A percentile compares a stretch with the other conserved stretches of the same genome.
Evolutionary conservation across 2,888 invertebrate genomes (phyloP).

Genomic region (Plebejus argus): DNA sequence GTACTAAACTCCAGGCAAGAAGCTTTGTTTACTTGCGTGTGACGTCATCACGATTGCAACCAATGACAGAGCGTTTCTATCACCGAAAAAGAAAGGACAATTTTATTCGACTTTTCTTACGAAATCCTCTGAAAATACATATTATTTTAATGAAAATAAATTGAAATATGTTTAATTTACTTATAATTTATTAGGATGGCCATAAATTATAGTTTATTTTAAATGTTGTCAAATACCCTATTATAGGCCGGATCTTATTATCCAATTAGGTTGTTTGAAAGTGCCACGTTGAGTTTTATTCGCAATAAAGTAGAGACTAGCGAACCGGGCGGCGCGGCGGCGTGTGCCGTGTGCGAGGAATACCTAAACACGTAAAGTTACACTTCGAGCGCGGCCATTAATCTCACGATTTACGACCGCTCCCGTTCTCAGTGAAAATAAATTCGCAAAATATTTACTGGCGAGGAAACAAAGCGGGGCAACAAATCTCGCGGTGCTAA

Average conservation of each 20-base stretch:
- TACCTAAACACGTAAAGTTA: not conserved
- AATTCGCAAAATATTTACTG: constrained; percentile 60
- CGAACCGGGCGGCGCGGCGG: not conserved
- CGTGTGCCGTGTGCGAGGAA: not conserved
- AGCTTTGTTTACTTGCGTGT: no score
- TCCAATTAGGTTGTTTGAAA: constrained; percentile 4
- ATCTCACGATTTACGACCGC: constrained; percentile 68
- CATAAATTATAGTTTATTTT: no score
- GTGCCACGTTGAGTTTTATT: not conserved
- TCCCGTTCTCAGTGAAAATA: constrained; percentile 64
- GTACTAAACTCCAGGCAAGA: no score
- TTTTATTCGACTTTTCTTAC: no score
- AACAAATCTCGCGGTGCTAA: constrained; percentile 53
- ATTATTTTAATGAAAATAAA: no score
- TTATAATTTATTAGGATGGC: no score
- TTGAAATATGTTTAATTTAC: no score
- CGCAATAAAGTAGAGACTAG: constrained; percentile 1
- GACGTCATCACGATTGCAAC: no score
- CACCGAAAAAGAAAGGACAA: no score
- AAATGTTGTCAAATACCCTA: no score
- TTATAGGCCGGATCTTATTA: constrained; percentile 12
- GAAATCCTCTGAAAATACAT: no score
- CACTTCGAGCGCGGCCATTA: constrained; percentile 49
- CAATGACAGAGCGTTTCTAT: no score
- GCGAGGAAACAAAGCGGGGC: constrained; percentile 58